A percentile compares a stretch with the other conserved stretches of the same genome.
These are phyloP conservation scores for Tethya wilhelma DNA, from an alignment of 37 sponge, comb jelly and placozoan genomes.

Conservation along the genomic window DNA sequence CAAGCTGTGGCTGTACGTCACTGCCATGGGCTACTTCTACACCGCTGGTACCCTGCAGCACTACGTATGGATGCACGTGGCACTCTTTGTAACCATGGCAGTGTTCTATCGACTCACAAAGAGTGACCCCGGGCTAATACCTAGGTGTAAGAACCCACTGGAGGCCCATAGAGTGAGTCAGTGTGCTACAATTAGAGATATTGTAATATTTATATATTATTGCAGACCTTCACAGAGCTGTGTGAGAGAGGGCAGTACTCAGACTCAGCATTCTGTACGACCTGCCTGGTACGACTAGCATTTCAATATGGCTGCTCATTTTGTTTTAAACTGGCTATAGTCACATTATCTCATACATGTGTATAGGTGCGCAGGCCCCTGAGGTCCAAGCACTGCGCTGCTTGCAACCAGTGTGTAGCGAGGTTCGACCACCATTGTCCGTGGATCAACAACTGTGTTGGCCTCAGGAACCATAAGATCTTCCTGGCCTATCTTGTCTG, in stretches of 20 bases:
- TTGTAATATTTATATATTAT: neutral
- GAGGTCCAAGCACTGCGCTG: conserved; percentile 93
- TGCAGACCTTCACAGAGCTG: conserved; percentile 61
- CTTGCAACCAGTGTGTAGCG: conserved; percentile 93
- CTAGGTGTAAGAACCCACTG: neutral
- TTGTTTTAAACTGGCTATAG: neutral
- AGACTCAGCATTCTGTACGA: conserved; percentile 74
- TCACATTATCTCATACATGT: neutral
- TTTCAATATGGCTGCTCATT: too few species aligned
- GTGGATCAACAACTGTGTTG: conserved; percentile 94
- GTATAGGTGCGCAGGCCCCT: conserved; percentile 80
- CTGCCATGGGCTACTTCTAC: conserved; percentile 38
- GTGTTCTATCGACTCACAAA: conserved; percentile 42
- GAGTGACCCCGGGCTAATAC: conserved; percentile 81
- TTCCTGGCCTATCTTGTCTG: conserved; percentile 69
- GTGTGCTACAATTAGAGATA: neutral
- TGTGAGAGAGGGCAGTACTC: conserved; percentile 75
- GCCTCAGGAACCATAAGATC: conserved; percentile 62
- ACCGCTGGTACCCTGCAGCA: conserved; percentile 41
- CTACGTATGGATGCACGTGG: conserved; percentile 17
- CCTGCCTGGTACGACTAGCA: conserved; percentile 75
- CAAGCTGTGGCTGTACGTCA: conserved; percentile 70
- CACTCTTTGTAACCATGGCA: conserved; percentile 11
- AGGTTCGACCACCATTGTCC: conserved; percentile 97
- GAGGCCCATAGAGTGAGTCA: conserved; percentile 55